Evolutionary conservation across 2,797 vertebrate genomes (phyloP).

Genomic region (Peromyscus nudipes): DNA sequence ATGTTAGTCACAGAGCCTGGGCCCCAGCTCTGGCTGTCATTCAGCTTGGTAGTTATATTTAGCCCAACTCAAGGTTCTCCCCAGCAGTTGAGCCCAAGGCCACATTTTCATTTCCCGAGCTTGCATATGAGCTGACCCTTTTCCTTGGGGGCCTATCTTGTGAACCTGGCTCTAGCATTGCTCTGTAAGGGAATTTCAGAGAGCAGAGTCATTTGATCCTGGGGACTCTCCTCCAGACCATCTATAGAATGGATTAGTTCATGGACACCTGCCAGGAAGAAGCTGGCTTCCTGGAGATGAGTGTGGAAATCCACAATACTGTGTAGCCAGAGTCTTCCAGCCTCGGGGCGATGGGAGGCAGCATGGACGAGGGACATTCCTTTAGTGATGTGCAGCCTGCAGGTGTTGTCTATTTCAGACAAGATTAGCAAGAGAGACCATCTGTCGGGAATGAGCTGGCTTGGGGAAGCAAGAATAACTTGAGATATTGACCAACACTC

Average conservation of each 20-base stretch:
- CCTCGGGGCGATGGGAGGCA: background rate
- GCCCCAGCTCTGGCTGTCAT: background rate
- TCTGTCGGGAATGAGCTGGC: background rate
- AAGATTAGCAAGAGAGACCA: background rate
- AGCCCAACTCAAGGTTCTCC: conserved; percentile 49
- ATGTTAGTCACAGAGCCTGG: background rate
- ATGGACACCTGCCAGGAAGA: conserved; percentile 12
- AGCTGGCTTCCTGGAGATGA: conserved; percentile 38
- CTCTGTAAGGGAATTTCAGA: conserved; percentile 53
- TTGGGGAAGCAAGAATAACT: background rate
- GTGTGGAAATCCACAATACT: background rate
- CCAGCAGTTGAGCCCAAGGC: background rate
- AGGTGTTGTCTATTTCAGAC: conserved; percentile 3
- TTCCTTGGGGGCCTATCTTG: conserved; percentile 39
- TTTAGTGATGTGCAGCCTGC: background rate
- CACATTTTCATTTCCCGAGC: conserved; percentile 49
- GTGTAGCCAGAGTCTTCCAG: background rate
- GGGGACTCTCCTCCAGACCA: conserved; percentile 32
- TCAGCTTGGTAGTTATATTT: conserved; percentile 74
- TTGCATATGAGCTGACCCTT: conserved; percentile 12
- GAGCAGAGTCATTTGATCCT: conserved; percentile 27
- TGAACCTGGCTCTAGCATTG: conserved; percentile 30
- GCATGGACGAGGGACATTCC: background rate
- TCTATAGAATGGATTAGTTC: conserved; percentile 46
- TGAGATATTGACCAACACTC: background rate